Base-by-base conservation (phyloP, 2,113 vertebrate genomes). In the Tenebrosternarchus preto region DNA sequence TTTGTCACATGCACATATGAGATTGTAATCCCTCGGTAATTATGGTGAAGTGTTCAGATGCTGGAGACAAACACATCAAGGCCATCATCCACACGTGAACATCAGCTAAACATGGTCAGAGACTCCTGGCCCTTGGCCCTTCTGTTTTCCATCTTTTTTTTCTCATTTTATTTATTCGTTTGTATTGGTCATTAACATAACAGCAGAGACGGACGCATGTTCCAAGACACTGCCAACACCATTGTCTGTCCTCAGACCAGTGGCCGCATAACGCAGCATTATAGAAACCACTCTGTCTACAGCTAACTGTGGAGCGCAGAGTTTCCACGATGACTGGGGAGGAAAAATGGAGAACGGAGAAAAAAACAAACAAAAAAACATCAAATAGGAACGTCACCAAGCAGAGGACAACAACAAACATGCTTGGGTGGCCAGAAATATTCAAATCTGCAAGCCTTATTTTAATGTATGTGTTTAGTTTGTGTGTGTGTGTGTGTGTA, bases 401-500 rank as follows among this genome's bases (percentile, higher is more conserved):
- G 71, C 70, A 81, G 78, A 73, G 5, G 78, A 80, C 39, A 63
- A 80, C 39, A 63, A 43, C 15, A 8, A 4, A 33, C 76, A 72
- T 63, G 89, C 85, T 59, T 85, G 86, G 85, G 82, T 78, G 79
- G 68, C 74, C 80, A 82, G 87, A 87, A 88, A 74, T 84, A 84
- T 88, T 87, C 88, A 86, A 85, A 89, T 87, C 87, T 90, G 86
- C 83, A 88, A 85, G 88, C 86, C 86, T 88, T 90, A 88, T 89
- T 90, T 91, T 89, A 55, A 87, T 90, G 87, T 89, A 87, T 90
- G 87, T 70, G 3, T 56, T 36, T 29, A 16, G 22, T 74, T n/a
- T 61, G 50, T 59, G 59, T 15, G 55, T 59, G 72, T 31, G 60
- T 22, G 71, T 64, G 61, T 24, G 56, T 77, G 36, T 33, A 27